A percentile compares a stretch with the other conserved stretches of the same genome.
These are phyloP conservation scores for Diadophis punctatus DNA, from an alignment of 2,113 vertebrate species.

Conservation along the genomic window DNA sequence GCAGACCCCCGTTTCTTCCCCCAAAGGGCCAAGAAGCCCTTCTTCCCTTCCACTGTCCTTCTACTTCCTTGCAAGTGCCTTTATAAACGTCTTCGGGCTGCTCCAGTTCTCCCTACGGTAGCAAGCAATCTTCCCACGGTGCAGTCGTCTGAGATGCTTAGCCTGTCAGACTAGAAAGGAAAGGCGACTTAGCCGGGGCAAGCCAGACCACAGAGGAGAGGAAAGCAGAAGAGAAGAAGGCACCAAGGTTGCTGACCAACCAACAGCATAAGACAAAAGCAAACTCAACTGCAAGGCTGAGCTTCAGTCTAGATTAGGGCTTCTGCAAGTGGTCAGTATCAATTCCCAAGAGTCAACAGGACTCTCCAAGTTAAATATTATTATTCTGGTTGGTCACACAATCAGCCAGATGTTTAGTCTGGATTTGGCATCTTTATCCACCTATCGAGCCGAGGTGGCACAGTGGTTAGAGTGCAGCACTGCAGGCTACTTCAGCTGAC, in stretches of 20 bases:
- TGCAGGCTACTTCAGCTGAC: too few species aligned
- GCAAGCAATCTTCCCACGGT: slow-evolving; percentile 14
- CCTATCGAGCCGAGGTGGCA: too few species aligned
- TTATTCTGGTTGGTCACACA: too few species aligned
- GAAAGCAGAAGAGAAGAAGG: background rate
- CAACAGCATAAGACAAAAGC: background rate
- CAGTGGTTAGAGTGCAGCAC: too few species aligned
- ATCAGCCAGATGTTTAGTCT: too few species aligned
- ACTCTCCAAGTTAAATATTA: too few species aligned
- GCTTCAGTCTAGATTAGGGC: background rate
- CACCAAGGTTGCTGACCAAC: background rate
- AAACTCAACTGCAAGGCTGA: background rate
- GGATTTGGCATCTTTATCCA: too few species aligned
- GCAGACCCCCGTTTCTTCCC: background rate
- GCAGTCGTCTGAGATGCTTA: slow-evolving; percentile 10
- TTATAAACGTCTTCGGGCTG: background rate
- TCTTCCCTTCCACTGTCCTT: background rate
- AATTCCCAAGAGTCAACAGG: too few species aligned
- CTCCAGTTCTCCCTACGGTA: background rate
- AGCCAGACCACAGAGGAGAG: background rate
- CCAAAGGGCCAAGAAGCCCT: background rate
- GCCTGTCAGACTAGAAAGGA: slow-evolving; percentile 11
- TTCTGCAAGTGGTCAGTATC: background rate
- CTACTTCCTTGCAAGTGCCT: slow-evolving; percentile 17
- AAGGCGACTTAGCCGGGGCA: background rate